Evolutionary conservation across 2,113 vertebrate species (phyloP), one percentile per base, ranked within the genome.

Genomic region (Prionailurus viverrinus): DNA sequence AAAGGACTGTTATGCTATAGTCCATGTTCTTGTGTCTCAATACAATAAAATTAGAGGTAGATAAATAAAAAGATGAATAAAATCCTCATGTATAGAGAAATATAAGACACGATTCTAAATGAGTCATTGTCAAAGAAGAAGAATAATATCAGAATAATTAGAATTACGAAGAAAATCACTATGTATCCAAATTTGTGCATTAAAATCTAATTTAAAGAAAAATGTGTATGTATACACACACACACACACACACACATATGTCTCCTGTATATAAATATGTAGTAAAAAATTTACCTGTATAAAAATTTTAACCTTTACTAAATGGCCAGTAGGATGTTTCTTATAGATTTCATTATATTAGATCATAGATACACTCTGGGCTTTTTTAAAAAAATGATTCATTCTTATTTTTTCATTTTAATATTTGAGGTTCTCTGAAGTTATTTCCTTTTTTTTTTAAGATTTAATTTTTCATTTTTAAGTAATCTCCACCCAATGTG

Each of bases 91-190:
- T 79, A 63, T 10, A 66, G 13, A 58, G 71, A 93, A 91, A 69
- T 53, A 45, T 66, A 80, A 96, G 96, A 76, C 8, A 84, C 15
- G 66, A 61, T 80, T 87, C 61, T 80, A 81, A 71, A 39, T 69
- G 55, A 91, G 39, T 29, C 14, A 61, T 23, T 55, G 7, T 69
- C 63, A 76, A 84, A 91, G 29, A 61, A 55, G 21, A 84, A 92
- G 73, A 83, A 41, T 65, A 4, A 97, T 89, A 76, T 79, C 78
- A 96, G 53, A 94, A 85, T 76, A 81, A 79, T 55, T 92, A 63
- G 36, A 87, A 79, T 95, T 97, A 36, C 15, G 29, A 83, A 92
- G 41, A 92, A 36, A 45, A 74, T 48, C 12, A 13, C 73, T 48
- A 36, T 31, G 2, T 73, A 66, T 90, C 33, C 63, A 87, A 82